Evolutionary conservation across 2,888 invertebrate genomes (phyloP), one percentile per base, ranked within the genome.

Genomic region (Drosophila quinaria): DNA sequence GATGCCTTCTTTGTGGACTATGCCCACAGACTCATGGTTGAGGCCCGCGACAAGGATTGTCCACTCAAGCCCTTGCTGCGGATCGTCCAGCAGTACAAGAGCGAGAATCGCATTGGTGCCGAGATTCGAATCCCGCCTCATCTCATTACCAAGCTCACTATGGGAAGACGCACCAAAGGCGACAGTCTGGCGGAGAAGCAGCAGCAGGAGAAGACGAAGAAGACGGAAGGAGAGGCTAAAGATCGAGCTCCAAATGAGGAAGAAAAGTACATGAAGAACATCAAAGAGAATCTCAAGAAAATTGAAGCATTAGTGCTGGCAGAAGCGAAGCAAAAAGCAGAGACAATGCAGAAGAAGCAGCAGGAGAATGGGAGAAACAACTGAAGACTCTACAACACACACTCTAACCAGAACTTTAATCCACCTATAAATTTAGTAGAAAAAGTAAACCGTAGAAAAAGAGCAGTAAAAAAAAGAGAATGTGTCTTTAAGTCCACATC

Each of bases 41-140:
- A 80, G 42, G 87, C 91, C 4, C 70, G 66, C 0, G 63, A 47
- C 15, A 88, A 87, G 46, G 79, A 80, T 0, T 81, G 91, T 35
- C 91, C 91, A 0, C 69, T 91, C 2, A 80, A 78, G 49, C 91
- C 91, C 1, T 78, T 91, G 11, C 59, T 89, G 0, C 89, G 86
- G 10, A 86, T 88, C 0, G 72, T 92, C 6, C 70, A 80, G 1
- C 78, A 90, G 8, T 91, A 91, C 47, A 92, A 88, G 33, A 87
- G 66, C 10, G 73, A 80, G 3, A 89, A 92, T 68, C 78, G 89
- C 4, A 88, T 92, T 17, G 91, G 87, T 39, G 80, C 84, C 2
- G 79, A 87, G 15, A 79, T 86, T 3, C 76, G 85, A 6, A 58
- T 89, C 17, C 90, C 91, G 0, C 69, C 68, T 4, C 92, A 92